Base-by-base conservation (phyloP, 2,113 vertebrate genomes). In the Indicator maculatus region DNA sequence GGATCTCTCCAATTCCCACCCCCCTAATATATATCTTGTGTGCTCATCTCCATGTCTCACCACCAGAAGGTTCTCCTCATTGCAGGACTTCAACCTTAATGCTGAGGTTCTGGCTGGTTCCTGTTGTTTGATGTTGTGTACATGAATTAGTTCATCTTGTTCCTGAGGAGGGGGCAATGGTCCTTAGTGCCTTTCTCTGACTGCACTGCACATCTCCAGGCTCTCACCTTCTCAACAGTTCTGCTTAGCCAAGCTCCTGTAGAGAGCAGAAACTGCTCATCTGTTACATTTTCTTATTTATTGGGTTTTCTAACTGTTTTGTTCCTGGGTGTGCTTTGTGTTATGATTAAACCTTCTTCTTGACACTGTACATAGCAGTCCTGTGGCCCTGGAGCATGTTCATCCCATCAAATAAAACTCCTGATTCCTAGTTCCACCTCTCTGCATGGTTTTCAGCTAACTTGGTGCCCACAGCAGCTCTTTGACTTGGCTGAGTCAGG, bases 131-230 rank as follows among this genome's bases (percentile, higher is more conserved):
- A 18, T 44, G 56, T 59, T 66, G 28, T 86, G 9, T 90, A 88
- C 83, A 79, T 83, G 4, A 83, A 41, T 66, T 86, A 13, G 44
- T 91, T 95, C 4, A 2, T 88, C n/a, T 96, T 75, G 50, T 75
- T 94, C 33, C 80, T 93, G 66, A 75, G 94, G 93, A 93, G 58
- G 79, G 63, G 70, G 85, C 93, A 55, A 74, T 78, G 61, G 93
- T 96, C 92, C 75, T 83, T 93, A 95, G 97, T 98, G 98, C 97
- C 97, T 98, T 98, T 96, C 84, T 93, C 74, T 92, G 96, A 92
- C 83, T 77, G 64, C 3, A 11, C 93, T 89, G 91, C 94, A 79
- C 74, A 16, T 56, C 75, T 94, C 91, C 86, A 93, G 16, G 94
- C 93, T 94, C 55, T 58, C 93, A 87, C 73, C 59, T 87, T 58